Evolutionary conservation across 2,113 vertebrate genomes (phyloP).

Genomic region (Pleuronectes platessa): DNA sequence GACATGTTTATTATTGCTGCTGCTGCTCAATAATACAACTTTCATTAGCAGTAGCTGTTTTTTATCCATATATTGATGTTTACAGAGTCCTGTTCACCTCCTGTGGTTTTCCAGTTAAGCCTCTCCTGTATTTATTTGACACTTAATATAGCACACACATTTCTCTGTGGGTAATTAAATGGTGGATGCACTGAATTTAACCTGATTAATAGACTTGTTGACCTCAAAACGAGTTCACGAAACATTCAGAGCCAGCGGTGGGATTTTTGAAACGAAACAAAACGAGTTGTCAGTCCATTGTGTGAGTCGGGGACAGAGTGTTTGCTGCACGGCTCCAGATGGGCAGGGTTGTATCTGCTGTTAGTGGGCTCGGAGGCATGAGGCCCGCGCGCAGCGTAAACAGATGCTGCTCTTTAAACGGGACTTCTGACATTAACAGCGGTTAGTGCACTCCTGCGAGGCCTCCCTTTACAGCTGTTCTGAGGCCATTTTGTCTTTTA

Average conservation of each 20-base stretch:
- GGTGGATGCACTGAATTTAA: conserved; percentile 13
- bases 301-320: conserved; percentile 20
- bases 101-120: conserved; percentile 19
- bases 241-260: conserved; percentile 5
- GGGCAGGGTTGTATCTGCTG: conserved; percentile 66
- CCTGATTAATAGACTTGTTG: neutral
- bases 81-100: conserved; percentile 20
- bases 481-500: conserved; percentile 78
- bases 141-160: conserved; percentile 14
- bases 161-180: conserved; percentile 3
- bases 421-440: conserved; percentile 82
- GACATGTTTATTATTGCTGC: conserved; percentile 12
- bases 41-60: conserved; percentile 15
- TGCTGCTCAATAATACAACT: conserved; percentile 11
- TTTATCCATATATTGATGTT: conserved; percentile 32
- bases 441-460: conserved; percentile 80
- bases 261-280: conserved; percentile 3
- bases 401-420: conserved; percentile 85
- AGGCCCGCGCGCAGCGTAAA: conserved; percentile 63
- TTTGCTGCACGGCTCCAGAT: conserved; percentile 70
- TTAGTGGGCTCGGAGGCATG: conserved; percentile 56
- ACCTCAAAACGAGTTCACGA: conserved; percentile 16
- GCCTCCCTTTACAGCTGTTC: conserved; percentile 83
- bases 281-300: neutral
- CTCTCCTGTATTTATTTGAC: conserved; percentile 9